Evolutionary conservation across 2,113 vertebrate species (phyloP).

Genomic region (Passer montanus): DNA sequence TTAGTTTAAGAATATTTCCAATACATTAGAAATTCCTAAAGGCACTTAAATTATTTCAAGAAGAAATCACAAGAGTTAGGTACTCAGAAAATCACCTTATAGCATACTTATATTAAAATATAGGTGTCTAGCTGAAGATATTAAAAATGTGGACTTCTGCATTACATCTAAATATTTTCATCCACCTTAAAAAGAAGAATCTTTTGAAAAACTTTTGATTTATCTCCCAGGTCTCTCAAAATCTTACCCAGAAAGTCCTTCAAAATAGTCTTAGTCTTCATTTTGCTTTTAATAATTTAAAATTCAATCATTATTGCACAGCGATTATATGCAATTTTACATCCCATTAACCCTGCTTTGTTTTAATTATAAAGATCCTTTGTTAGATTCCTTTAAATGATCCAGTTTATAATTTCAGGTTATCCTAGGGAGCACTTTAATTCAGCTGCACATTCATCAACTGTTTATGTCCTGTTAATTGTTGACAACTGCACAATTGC

Average conservation of each 20-base stretch:
- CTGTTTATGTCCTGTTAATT: slow-evolving; percentile 84
- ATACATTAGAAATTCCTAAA: background rate
- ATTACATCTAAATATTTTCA: background rate
- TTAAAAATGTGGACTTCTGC: background rate
- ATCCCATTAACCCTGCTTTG: slow-evolving; percentile 90
- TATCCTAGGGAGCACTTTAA: slow-evolving; percentile 82
- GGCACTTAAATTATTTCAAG: background rate
- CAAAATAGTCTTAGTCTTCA: slow-evolving; percentile 60
- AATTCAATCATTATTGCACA: slow-evolving; percentile 79
- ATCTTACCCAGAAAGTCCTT: slow-evolving; percentile 43
- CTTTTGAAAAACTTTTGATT: slow-evolving; percentile 45
- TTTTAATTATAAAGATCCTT: slow-evolving; percentile 91
- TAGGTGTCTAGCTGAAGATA: background rate
- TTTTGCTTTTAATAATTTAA: slow-evolving; percentile 81
- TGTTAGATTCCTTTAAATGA: slow-evolving; percentile 86
- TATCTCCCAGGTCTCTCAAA: slow-evolving; percentile 32
- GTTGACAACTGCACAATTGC: slow-evolving; percentile 87
- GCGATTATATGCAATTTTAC: slow-evolving; percentile 89
- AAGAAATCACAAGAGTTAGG: background rate
- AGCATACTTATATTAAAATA: background rate
- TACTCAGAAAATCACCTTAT: background rate
- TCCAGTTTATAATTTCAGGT: slow-evolving; percentile 82
- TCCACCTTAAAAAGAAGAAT: background rate
- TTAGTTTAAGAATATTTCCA: background rate
- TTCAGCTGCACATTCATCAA: slow-evolving; percentile 86